Conservation (phyloP, 2,113 vertebrate species). For the Dasyornis broadbenti region DNA sequence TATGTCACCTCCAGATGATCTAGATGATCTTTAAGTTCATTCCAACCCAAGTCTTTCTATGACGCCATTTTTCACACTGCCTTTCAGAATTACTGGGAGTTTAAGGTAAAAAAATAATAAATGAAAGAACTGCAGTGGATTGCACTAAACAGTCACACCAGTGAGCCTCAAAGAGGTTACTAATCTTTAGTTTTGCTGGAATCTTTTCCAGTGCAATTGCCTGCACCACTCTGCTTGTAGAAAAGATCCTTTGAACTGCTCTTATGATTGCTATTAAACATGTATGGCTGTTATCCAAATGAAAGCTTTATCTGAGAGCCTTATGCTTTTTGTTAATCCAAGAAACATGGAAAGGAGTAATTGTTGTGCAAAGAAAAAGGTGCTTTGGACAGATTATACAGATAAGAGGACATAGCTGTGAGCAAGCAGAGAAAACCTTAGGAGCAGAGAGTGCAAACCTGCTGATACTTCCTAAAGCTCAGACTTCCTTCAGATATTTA, state of each 20-base stretch:
- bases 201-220: not conserved
- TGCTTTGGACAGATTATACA: not conserved
- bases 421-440: not conserved
- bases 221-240: not conserved
- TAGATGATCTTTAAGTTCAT: not conserved
- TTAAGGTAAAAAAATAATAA: not conserved
- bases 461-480: not conserved
- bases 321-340: conserved; percentile 20
- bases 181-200: not conserved
- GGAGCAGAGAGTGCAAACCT: not conserved
- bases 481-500: not conserved
- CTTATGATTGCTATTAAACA: not conserved
- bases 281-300: not conserved
- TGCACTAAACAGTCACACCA: not conserved
- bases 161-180: not conserved
- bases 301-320: not conserved
- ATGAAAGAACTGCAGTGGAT: not conserved
- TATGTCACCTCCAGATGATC: not conserved
- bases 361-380: not conserved
- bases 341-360: not conserved
- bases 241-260: not conserved
- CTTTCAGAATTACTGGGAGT: not conserved
- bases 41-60: not conserved
- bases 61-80: not conserved
- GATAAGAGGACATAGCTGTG: not conserved